These are phyloP conservation scores for Drosophila eugracilis DNA, from an alignment of 1,140 invertebrate genomes.

Conservation along the genomic window DNA sequence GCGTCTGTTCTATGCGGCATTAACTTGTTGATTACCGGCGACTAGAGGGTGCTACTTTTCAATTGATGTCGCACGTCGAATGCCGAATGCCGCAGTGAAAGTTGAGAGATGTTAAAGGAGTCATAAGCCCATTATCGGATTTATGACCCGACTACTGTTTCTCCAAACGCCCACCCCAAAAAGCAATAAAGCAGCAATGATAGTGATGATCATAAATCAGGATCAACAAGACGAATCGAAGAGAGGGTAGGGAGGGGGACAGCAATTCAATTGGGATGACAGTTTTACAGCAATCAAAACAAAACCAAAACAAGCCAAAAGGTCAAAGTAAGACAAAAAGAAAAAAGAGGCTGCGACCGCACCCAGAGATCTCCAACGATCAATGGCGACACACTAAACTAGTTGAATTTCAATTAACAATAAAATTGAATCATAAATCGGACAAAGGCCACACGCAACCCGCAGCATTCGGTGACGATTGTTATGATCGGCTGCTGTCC, in stretches of 20 bases:
- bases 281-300: constrained; percentile 65
- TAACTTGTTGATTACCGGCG: constrained; percentile 41
- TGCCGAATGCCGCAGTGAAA: constrained; percentile 46
- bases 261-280: constrained; percentile 68
- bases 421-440: constrained; percentile 83
- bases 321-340: constrained; percentile 35
- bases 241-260: not conserved
- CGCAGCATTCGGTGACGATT: constrained; percentile 69
- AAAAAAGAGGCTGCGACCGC: constrained; percentile 40
- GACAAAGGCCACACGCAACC: constrained; percentile 71
- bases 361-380: constrained; percentile 29
- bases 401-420: constrained; percentile 84
- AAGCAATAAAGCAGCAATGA: constrained; percentile 33
- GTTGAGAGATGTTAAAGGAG: constrained; percentile 29
- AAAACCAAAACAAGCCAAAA: constrained; percentile 42
- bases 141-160: constrained; percentile 55
- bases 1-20: constrained; percentile 42
- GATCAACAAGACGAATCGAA: constrained; percentile 36
- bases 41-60: constrained; percentile 34
- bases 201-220: constrained; percentile 66
- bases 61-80: constrained; percentile 63
- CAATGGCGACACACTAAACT: constrained; percentile 67
- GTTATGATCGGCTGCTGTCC: constrained; percentile 70
- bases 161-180: constrained; percentile 24
- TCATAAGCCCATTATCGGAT: constrained; percentile 62